Conservation (phyloP, 2,797 vertebrate genomes). For the Dipus sagitta region DNA sequence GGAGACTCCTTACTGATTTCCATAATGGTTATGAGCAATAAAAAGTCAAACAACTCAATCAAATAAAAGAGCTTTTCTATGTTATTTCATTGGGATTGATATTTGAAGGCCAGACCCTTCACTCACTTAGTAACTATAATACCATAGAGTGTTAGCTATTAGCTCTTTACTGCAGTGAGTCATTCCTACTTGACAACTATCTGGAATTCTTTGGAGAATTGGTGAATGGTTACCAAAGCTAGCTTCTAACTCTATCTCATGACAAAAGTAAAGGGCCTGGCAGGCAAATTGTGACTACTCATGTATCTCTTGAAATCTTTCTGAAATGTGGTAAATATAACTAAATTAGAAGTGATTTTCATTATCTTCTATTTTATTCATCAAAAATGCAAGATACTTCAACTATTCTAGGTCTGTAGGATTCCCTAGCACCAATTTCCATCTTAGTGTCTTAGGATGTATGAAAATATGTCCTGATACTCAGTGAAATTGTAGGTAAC, state of each 20-base stretch:
- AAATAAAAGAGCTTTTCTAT: neutral
- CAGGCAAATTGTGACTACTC: neutral
- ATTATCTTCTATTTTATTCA: conserved; percentile 36
- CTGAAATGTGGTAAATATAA: neutral
- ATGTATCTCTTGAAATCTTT: neutral
- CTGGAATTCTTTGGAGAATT: neutral
- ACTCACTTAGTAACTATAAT: neutral
- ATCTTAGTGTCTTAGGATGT: neutral
- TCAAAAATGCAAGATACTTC: neutral
- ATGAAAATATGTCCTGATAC: neutral
- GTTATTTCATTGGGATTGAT: neutral
- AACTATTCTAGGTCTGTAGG: neutral
- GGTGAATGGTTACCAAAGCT: neutral
- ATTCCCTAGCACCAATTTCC: neutral
- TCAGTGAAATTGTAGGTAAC: neutral
- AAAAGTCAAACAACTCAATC: too few species aligned
- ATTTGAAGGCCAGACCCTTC: neutral
- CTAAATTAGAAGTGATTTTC: neutral
- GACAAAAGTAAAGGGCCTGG: neutral
- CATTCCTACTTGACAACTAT: neutral
- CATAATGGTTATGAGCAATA: too few species aligned
- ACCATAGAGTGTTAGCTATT: neutral
- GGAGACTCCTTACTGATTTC: too few species aligned
- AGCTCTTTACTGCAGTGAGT: neutral
- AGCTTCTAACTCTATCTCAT: neutral